Evolutionary conservation across 2,113 vertebrate genomes (phyloP), one percentile per base, ranked within the genome.

Genomic region (Todiramphus chloris): DNA sequence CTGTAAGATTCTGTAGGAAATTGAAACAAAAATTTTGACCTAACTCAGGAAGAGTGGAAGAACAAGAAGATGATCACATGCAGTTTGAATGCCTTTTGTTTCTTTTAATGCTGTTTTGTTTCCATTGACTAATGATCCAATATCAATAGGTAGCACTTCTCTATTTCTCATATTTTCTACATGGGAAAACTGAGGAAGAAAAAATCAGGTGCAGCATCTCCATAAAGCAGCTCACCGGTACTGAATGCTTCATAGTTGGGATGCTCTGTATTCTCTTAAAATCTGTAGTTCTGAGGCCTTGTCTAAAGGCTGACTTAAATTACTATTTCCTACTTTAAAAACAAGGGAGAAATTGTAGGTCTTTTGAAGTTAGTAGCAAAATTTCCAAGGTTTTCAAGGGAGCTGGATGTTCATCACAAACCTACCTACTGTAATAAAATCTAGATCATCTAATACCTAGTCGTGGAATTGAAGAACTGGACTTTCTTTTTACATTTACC

Each of bases 291-390:
- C 79, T 75, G 58, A 94, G 46, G 35, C 30, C 51, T 86, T 95
- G 96, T 85, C 46, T 94, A 94, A 96, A 86, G 73, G 13, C n/a
- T 88, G 72, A 81, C 68, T 85, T 96, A 90, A 94, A 86, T 96
- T 93, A 92, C 72, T 75, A 81, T 81, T 46, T 89, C 50, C 35
- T 87, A 35, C 19, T 93, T 80, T 48, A 94, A 90, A 72, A 95
- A 75, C 68, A 86, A 89, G 85, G 80, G 83, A 92, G 76, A 96
- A 92, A 90, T 75, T 6, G 16, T 75, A 46, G 16, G 24, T 81
- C 72, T 75, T 92, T 94, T 91, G 88, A 92, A 95, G 44, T 81
- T 87, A 93, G 90, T 64, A 89, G 86, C 33, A 91, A 84, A 93
- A 89, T 60, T 90, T 86, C 46, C 83, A 93, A 93, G 83, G 56